Percentiles rank a stretch among this genome's conserved stretches.
Evolutionary conservation across 2,113 vertebrate genomes (phyloP).

Genomic region (Leptocoma aspasia): DNA sequence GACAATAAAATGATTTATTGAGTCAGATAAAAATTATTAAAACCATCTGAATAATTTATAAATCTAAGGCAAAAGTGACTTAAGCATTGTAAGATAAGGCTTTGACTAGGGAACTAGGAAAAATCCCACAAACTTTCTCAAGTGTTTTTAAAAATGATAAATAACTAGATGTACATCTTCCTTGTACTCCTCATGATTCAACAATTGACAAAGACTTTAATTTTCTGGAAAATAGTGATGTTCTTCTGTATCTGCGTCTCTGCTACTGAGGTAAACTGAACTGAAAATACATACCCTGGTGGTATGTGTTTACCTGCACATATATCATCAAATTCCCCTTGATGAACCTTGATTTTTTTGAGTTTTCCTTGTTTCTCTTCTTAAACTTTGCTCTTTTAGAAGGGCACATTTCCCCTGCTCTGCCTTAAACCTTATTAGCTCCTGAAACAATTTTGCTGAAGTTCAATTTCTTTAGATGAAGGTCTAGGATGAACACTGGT

Average conservation of each 20-base stretch:
- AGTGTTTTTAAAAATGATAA: background rate
- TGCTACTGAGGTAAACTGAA: background rate
- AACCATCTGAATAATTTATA: background rate
- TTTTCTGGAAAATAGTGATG: background rate
- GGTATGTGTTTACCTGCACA: background rate
- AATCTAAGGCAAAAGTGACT: background rate
- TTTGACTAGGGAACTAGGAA: background rate
- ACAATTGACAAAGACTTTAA: background rate
- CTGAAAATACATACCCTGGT: background rate
- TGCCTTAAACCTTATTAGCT: background rate
- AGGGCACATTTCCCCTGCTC: background rate
- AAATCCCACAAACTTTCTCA: background rate
- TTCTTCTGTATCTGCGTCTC: background rate
- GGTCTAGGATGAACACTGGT: background rate
- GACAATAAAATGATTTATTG: background rate
- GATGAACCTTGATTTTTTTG: background rate
- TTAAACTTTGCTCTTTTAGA: background rate
- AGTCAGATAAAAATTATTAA: background rate
- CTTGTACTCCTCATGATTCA: background rate
- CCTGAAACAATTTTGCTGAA: background rate
- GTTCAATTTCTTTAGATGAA: background rate
- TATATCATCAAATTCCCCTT: background rate
- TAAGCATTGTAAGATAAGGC: background rate
- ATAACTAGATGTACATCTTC: background rate
- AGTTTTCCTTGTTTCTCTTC: background rate